Evolutionary conservation across 1,140 invertebrate species (phyloP), one percentile per base, ranked within the genome.

Genomic region (Drosophila sproati): DNA sequence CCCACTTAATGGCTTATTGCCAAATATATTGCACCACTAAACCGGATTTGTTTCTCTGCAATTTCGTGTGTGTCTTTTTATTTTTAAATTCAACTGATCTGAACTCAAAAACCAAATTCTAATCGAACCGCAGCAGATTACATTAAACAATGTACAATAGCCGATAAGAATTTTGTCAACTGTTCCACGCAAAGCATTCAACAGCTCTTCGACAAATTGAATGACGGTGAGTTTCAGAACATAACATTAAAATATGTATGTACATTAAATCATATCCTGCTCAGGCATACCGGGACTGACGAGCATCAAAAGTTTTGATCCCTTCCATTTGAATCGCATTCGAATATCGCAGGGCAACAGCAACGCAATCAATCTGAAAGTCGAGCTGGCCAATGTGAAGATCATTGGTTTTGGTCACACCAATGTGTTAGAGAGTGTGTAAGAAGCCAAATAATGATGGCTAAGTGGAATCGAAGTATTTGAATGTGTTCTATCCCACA

Each of bases 321-420:
- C 95, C n/a, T 91, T 96, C 57, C 93, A 94, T 68, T 93, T 96
- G 47, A 94, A 94, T 8, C 93, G 94, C 91, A 94, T 96, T 71
- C 92, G 94, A 80, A 95, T 96, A 70, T 87, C 95, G 29, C 95
- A 95, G 93, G 95, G 95, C 41, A 94, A 95, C 54, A 91, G 83
- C 61, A 95, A 95, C 47, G 95, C 95, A 2, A 95, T 96, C 4
- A 95, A 94, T 70, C 94, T 95, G 4, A 95, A 95, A 82, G 95
- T 95, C 28, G 95, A 95, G 32, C 90, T 96, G 59, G 94, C 94
- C 77, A 94, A 96, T 82, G 94, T 95, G 20, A 94, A 94, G 34
- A 94, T 95, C 4, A 92, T 93, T 34, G 95, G 95, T 45, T 95
- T 95, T 76, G 94, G 94, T 2, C 92, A 94, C 62, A 95, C 94